Conservation (phyloP, 2,888 invertebrate genomes). For the Ctena decussata region DNA sequence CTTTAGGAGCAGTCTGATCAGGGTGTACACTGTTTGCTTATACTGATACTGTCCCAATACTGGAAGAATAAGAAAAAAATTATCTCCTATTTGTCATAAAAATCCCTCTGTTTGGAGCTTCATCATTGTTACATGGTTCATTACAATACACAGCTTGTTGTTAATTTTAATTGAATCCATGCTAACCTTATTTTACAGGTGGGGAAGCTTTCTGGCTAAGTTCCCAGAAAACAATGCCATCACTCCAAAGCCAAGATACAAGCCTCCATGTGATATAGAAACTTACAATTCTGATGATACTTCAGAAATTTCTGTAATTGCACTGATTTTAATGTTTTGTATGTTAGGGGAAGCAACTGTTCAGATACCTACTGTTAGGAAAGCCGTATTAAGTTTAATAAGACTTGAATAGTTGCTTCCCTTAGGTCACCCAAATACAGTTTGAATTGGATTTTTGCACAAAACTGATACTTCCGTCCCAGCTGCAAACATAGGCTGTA, state of each 20-base stretch:
- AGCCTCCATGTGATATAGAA: not conserved
- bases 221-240: conserved; percentile 51
- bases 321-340: not conserved
- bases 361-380: not conserved
- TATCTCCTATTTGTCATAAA: too few relatives aligned
- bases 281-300: not conserved
- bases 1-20: too few relatives aligned
- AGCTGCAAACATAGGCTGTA: too few relatives aligned
- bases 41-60: too few relatives aligned
- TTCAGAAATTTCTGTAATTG: not conserved
- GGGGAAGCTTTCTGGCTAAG: conserved; percentile 48
- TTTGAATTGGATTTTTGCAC: too few relatives aligned
- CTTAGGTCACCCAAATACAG: not conserved
- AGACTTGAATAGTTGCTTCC: not conserved
- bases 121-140: too few relatives aligned
- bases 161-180: not conserved
- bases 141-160: too few relatives aligned
- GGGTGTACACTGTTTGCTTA: too few relatives aligned
- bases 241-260: conserved; percentile 15
- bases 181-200: conserved; percentile 45
- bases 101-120: too few relatives aligned
- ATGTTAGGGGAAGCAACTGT: not conserved
- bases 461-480: too few relatives aligned
- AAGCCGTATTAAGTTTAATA: not conserved
- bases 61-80: too few relatives aligned